Conservation (phyloP, 2,113 vertebrate species). For the Machaerirhynchus nigripectus region DNA sequence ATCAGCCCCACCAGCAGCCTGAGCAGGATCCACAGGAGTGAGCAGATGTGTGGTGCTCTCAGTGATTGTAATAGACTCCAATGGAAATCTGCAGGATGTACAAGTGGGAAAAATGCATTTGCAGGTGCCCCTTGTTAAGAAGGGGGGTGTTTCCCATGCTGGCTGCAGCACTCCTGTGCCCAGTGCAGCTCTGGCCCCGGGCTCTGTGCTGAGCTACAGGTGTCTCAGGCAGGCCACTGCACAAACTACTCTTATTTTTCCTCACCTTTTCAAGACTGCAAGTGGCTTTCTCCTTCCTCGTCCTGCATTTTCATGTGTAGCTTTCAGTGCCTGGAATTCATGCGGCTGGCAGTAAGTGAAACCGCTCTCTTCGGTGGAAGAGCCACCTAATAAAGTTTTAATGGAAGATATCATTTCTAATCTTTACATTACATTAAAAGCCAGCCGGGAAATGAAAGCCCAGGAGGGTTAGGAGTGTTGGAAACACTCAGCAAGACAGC, state of each 20-base stretch:
- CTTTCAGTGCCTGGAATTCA: not conserved
- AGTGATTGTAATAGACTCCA: not conserved
- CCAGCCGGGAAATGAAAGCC: constrained; percentile 29
- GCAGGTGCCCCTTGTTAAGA: not conserved
- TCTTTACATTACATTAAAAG: constrained; percentile 60
- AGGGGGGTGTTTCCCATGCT: not conserved
- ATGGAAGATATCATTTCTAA: constrained; percentile 44
- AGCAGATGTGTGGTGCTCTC: not conserved
- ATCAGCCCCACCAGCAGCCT: not conserved
- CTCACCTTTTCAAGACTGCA: not conserved
- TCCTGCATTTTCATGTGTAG: not conserved
- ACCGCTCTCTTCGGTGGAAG: constrained; percentile 3
- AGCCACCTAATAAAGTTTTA: constrained; percentile 49
- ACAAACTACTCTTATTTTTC: not conserved
- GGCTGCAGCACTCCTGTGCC: not conserved
- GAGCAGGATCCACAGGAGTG: not conserved
- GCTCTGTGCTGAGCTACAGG: not conserved
- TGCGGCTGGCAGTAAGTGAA: not conserved
- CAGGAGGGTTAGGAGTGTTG: not conserved
- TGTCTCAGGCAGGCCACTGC: not conserved
- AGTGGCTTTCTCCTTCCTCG: not conserved
- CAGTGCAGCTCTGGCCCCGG: not conserved
- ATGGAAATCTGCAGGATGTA: not conserved
- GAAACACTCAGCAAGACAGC: not conserved
- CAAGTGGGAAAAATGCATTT: not conserved